phyloP scores from a whole-genome alignment of 2,888 invertebrate genomes.

The Volucella inanis region DNA sequence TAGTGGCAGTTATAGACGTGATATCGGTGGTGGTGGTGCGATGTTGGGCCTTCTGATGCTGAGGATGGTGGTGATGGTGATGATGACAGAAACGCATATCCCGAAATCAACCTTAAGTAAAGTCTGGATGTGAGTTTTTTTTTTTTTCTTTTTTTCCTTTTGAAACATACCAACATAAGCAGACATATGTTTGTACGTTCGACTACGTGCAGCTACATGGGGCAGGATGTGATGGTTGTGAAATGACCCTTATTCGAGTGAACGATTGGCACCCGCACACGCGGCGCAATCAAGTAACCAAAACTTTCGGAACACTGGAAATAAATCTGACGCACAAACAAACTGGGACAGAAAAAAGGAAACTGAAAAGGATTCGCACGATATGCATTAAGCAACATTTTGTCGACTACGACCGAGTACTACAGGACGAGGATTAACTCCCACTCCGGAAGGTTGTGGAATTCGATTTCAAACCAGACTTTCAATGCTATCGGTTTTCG shows the following conservation, averaged over 20 bases:
- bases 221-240: constrained; percentile 21
- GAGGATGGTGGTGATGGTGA: constrained; percentile 3
- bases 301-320: neutral
- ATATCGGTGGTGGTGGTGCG: constrained; percentile 24
- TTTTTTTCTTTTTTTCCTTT: neutral
- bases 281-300: neutral
- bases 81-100: constrained; percentile 42
- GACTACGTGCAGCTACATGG: constrained; percentile 32
- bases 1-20: constrained; percentile 17
- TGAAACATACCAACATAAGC: constrained; percentile 11
- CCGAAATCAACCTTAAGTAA: neutral
- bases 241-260: constrained; percentile 39
- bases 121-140: constrained; percentile 28
- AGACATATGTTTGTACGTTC: constrained; percentile 2
- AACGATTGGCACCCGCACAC: constrained; percentile 48
- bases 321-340: neutral
- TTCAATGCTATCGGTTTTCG: too few relatives aligned
- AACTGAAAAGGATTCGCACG: too few relatives aligned
- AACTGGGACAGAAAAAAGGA: too few relatives aligned
- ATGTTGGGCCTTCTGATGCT: constrained; percentile 2
- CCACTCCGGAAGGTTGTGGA: too few relatives aligned
- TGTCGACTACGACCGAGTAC: too few relatives aligned
- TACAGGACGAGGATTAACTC: too few relatives aligned
- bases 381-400: too few relatives aligned
- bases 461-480: too few relatives aligned